Evolutionary conservation across 2,888 invertebrate genomes (phyloP).

Genomic region (Leptopilina drosophilae): DNA sequence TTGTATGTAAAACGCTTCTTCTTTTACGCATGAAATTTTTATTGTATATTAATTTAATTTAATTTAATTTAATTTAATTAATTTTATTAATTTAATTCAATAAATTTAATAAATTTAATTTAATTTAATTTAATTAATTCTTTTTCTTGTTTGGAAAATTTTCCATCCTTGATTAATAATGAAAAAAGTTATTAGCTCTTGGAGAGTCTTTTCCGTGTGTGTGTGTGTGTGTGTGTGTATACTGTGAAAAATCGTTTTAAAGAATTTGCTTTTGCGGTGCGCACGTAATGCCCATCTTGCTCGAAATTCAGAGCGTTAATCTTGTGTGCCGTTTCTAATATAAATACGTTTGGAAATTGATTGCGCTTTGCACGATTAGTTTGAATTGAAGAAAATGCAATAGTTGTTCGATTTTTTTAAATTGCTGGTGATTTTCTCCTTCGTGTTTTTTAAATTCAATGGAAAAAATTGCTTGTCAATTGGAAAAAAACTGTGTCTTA

Average conservation of each 20-base stretch:
- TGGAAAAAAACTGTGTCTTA: no score
- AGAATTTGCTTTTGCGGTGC: slow-evolving; percentile 17
- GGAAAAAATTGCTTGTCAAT: no score
- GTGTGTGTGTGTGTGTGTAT: neutral
- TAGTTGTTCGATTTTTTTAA: no score
- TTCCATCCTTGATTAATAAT: neutral
- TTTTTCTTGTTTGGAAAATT: neutral
- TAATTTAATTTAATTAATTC: no score
- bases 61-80: no score
- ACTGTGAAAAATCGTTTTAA: slow-evolving; percentile 20
- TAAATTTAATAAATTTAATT: no score
- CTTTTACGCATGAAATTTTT: no score
- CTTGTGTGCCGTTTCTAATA: neutral
- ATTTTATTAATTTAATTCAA: neutral
- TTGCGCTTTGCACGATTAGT: neutral
- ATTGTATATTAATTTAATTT: neutral
- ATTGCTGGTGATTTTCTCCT: no score
- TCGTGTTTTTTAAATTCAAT: no score
- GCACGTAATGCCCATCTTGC: slow-evolving; percentile 31
- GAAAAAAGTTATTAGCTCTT: slow-evolving; percentile 3
- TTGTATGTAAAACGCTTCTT: no score
- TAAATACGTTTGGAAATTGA: slow-evolving; percentile 27
- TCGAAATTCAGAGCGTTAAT: slow-evolving; percentile 9
- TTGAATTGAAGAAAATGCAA: no score
- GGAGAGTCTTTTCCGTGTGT: neutral